Percentiles rank a stretch among this genome's conserved stretches.
phyloP scores from a whole-genome alignment of 2,888 invertebrate genomes.

The Salticus scenicus region DNA sequence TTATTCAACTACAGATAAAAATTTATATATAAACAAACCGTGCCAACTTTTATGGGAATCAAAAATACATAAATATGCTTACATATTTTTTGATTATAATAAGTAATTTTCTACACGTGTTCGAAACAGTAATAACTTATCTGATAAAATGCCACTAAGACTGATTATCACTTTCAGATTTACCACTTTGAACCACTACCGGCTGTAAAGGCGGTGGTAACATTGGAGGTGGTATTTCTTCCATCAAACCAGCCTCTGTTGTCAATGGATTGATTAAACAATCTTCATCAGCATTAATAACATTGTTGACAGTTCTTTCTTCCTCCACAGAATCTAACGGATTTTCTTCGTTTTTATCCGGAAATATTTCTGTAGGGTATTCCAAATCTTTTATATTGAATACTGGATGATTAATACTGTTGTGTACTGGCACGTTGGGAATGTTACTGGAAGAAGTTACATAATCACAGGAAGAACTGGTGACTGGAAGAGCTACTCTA shows the following conservation, averaged over 20 bases:
- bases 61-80: too few relatives aligned
- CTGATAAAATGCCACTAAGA: neutral
- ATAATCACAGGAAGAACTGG: neutral
- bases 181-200: slow-evolving; percentile 38
- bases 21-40: too few relatives aligned
- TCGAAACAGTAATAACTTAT: neutral
- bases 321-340: neutral
- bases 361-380: slow-evolving; percentile 55
- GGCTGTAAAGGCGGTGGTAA: slow-evolving; percentile 61
- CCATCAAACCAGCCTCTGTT: slow-evolving; percentile 37
- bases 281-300: neutral
- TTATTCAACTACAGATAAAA: too few relatives aligned
- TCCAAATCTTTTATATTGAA: slow-evolving; percentile 54
- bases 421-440: neutral
- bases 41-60: too few relatives aligned
- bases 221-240: slow-evolving; percentile 21
- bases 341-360: slow-evolving; percentile 29
- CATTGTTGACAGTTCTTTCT: neutral
- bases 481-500: slow-evolving; percentile 34
- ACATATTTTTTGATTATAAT: too few relatives aligned
- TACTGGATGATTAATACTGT: slow-evolving; percentile 2
- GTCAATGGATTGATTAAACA: slow-evolving; percentile 40
- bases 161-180: slow-evolving; percentile 16
- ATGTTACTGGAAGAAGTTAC: neutral
- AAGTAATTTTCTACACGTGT: too few relatives aligned